phyloP scores from a whole-genome alignment of 1,140 invertebrate genomes.

The Musca domestica region DNA sequence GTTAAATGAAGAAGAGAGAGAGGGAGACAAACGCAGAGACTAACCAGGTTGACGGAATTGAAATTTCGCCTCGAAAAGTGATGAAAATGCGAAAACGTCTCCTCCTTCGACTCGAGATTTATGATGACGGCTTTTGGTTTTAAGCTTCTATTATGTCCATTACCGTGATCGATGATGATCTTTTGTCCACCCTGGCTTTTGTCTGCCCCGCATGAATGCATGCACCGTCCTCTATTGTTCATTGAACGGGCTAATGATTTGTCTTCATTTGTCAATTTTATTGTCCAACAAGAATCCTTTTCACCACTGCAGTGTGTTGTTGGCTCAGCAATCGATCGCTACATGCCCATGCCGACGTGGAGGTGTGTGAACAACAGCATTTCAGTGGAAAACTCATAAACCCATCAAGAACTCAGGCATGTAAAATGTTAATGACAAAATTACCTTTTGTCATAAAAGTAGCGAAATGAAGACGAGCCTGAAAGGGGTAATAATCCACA shows the following conservation, averaged over 20 bases:
- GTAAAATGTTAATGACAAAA: slow-evolving; percentile 21
- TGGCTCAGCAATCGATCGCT: too few relatives aligned
- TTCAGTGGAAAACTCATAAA: not conserved
- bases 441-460: slow-evolving; percentile 9
- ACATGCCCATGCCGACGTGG: not conserved
- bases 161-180: slow-evolving; percentile 22
- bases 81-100: too few relatives aligned
- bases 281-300: slow-evolving; percentile 14
- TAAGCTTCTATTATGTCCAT: slow-evolving; percentile 22
- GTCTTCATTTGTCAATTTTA: slow-evolving; percentile 22
- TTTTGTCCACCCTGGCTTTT: not conserved
- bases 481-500: slow-evolving; percentile 1
- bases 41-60: not conserved
- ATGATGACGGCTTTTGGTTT: slow-evolving; percentile 21
- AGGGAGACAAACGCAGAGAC: not conserved
- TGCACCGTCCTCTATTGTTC: too few relatives aligned
- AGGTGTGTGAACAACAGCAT: slow-evolving; percentile 16
- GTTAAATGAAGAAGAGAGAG: not conserved
- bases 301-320: not conserved
- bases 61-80: too few relatives aligned
- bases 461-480: not conserved
- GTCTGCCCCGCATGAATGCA: not conserved
- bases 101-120: not conserved
- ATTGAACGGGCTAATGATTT: slow-evolving; percentile 8
- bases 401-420: slow-evolving; percentile 18